A percentile compares a stretch with the other conserved stretches of the same genome.
These are phyloP conservation scores for Macroramphosus scolopax DNA, from an alignment of 2,797 vertebrate genomes.

Conservation along the genomic window DNA sequence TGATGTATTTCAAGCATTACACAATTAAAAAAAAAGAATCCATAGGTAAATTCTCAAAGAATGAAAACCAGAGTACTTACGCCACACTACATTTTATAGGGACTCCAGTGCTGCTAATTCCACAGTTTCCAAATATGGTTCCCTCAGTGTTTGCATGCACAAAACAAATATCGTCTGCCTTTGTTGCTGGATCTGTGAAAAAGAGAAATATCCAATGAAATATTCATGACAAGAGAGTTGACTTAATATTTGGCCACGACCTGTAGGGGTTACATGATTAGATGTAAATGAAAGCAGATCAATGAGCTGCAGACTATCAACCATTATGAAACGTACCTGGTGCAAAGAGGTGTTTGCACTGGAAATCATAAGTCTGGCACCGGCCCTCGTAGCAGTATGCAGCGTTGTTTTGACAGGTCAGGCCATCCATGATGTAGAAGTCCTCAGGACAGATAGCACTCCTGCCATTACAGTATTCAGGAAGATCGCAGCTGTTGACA, in stretches of 20 bases:
- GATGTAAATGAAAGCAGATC: too few species aligned
- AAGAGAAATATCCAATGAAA: constrained; percentile 13
- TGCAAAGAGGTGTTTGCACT: constrained; percentile 82
- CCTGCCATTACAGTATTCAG: constrained; percentile 83
- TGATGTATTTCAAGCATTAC: too few species aligned
- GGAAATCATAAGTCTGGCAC: constrained; percentile 85
- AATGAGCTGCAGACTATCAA: neutral
- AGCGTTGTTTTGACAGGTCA: constrained; percentile 67
- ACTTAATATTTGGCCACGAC: neutral
- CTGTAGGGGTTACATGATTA: too few species aligned
- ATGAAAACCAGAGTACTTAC: constrained; percentile 73
- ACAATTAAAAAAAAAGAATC: too few species aligned
- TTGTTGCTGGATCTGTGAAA: constrained; percentile 73
- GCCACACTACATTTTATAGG: constrained; percentile 66
- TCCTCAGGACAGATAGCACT: constrained; percentile 78
- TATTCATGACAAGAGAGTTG: constrained; percentile 1
- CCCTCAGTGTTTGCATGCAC: constrained; percentile 74
- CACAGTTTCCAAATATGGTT: constrained; percentile 85
- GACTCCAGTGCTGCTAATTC: neutral
- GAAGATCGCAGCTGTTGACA: constrained; percentile 80
- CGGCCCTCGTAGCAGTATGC: constrained; percentile 87
- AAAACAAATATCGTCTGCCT: constrained; percentile 83
- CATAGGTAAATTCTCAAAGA: neutral
- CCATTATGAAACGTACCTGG: constrained; percentile 62
- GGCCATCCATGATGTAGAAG: constrained; percentile 83